Percentiles rank a stretch among this genome's conserved stretches.
These are phyloP conservation scores for Sclerurus mexicanus DNA, from an alignment of 2,113 vertebrate genomes.

Conservation along the genomic window DNA sequence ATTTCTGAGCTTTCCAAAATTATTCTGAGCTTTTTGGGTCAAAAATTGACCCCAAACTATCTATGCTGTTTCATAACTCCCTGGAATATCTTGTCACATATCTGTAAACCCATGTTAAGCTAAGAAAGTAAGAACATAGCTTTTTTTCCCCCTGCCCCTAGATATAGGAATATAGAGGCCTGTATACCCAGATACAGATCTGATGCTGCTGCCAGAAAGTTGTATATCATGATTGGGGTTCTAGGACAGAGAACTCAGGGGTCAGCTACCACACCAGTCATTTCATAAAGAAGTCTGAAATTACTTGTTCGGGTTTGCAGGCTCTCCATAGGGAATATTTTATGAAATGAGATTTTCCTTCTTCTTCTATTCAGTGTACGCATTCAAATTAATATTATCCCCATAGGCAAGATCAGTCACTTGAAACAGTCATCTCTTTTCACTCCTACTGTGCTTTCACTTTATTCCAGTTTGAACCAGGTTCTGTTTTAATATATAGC, in stretches of 20 bases:
- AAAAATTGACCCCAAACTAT: not conserved
- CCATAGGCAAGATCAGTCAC: not conserved
- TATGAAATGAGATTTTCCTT: not conserved
- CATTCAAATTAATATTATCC: not conserved
- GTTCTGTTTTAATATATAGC: not conserved
- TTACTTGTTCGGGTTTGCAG: not conserved
- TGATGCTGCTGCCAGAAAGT: not conserved
- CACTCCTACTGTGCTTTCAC: not conserved
- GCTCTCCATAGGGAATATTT: not conserved
- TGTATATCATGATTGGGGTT: not conserved
- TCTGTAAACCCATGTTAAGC: not conserved
- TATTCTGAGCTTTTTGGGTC: not conserved
- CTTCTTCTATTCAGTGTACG: not conserved
- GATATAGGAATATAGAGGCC: not conserved
- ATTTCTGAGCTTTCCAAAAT: not conserved
- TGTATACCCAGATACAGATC: not conserved
- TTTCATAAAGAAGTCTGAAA: not conserved
- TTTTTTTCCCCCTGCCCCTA: rapidly evolving
- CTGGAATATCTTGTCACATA: not conserved
- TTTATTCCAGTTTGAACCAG: not conserved
- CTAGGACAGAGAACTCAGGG: not conserved
- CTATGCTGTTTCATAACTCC: rapidly evolving
- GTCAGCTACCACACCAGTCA: not conserved
- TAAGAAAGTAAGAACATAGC: not conserved
- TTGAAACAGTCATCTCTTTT: not conserved